phyloP scores from a whole-genome alignment of 2,888 invertebrate genomes.

The Nysson spinosus region DNA sequence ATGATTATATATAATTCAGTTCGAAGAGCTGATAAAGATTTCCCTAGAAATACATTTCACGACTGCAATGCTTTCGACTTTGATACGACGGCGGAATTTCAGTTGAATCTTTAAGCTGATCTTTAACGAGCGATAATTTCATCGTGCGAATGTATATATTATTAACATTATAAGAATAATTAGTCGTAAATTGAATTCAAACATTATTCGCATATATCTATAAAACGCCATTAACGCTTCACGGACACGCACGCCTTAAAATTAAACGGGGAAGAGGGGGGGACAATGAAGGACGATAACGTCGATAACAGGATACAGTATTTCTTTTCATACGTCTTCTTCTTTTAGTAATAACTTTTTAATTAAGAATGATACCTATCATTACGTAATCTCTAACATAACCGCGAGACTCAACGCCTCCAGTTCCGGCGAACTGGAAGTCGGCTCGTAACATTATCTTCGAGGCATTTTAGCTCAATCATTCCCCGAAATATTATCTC shows the following conservation, averaged over 20 bases:
- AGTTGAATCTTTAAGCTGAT: too few relatives aligned
- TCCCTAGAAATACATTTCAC: too few relatives aligned
- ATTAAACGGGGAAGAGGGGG: conserved; percentile 11
- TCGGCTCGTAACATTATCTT: too few relatives aligned
- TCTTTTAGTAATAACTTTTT: neutral
- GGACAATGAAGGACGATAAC: conserved; percentile 22
- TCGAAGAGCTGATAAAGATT: too few relatives aligned
- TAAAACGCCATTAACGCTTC: conserved; percentile 6
- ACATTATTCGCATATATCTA: conserved; percentile 11
- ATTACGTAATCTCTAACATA: neutral
- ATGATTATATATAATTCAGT: too few relatives aligned
- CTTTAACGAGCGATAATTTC: too few relatives aligned
- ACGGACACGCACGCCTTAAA: conserved; percentile 38
- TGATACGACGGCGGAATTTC: too few relatives aligned
- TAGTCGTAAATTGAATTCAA: neutral
- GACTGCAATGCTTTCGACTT: too few relatives aligned
- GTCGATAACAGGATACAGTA: conserved; percentile 23
- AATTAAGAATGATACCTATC: neutral
- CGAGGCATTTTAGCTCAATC: neutral
- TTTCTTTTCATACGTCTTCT: conserved; percentile 13
- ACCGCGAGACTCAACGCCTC: neutral
- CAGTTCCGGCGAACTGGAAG: neutral
- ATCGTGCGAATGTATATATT: too few relatives aligned
- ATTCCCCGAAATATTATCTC: conserved; percentile 9
- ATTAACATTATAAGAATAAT: too few relatives aligned